Conservation (phyloP, 1,140 invertebrate genomes). For the Drosophila mauritiana region DNA sequence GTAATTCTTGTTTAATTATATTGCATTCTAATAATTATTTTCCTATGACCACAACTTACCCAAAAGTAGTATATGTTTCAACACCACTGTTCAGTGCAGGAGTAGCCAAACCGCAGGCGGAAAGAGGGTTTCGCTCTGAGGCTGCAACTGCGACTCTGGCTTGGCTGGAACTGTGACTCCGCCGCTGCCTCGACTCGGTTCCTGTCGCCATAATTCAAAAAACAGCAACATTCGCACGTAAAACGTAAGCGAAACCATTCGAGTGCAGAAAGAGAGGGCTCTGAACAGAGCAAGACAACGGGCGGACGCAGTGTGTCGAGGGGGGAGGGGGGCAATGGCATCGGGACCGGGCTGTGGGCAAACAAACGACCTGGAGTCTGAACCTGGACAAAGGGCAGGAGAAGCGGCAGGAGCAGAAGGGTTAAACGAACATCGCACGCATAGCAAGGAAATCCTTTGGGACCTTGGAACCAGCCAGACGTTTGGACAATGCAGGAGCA, state of each 20-base stretch:
- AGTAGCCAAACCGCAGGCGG: slow-evolving; percentile 59
- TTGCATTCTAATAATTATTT: too few species aligned
- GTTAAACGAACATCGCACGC: slow-evolving; percentile 80
- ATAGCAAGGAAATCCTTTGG: slow-evolving; percentile 83
- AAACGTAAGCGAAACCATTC: slow-evolving; percentile 82
- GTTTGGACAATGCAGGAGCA: slow-evolving; percentile 53
- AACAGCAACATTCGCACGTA: slow-evolving; percentile 82
- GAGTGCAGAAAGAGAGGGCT: slow-evolving; percentile 51
- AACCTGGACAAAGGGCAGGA: slow-evolving; percentile 79
- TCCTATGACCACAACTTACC: too few species aligned
- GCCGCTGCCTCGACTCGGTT: slow-evolving; percentile 51
- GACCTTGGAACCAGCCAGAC: slow-evolving; percentile 63
- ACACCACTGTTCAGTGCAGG: slow-evolving; percentile 25
- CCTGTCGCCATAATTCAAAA: slow-evolving; percentile 82
- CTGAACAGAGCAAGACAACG: background rate
- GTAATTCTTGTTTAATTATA: background rate
- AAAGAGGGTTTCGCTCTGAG: slow-evolving; percentile 39
- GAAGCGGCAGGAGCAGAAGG: slow-evolving; percentile 56
- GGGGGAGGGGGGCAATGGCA: background rate
- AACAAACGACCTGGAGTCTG: slow-evolving; percentile 73
- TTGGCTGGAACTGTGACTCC: slow-evolving; percentile 11
- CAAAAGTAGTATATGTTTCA: too few species aligned
- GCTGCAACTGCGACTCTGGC: slow-evolving; percentile 38
- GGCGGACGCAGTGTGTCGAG: slow-evolving; percentile 6
- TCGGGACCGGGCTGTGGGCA: slow-evolving; percentile 31